Base-by-base conservation (phyloP, 2,797 vertebrate species). In the Sebastes kiyomatsui region DNA sequence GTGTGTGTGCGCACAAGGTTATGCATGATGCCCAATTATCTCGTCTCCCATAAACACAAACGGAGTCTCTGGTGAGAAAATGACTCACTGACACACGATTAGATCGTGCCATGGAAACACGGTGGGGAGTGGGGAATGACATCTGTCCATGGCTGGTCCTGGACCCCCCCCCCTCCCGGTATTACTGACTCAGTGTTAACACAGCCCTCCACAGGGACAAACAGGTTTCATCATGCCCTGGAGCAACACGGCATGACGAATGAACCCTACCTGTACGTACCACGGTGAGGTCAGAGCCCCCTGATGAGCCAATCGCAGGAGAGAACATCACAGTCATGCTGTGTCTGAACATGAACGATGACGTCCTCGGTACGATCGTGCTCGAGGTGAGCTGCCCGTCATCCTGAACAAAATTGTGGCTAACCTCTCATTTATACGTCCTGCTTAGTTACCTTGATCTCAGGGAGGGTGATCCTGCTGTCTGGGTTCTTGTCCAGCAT, bases 401-500 rank as follows among this genome's bases (percentile, higher is more conserved):
- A n/a, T 27, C 16, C 33, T 62, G 25, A 58, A 52, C 7, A 64
- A 38, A 25, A 1, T 11, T 4, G 46, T 28, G 20, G 22, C 32
- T 30, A 38, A 64, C 8, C 11, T 49, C 38, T 56, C 2, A 28
- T 35, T 61, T 28, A 46, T 46, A 11, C 9, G 6, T 18, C 25
- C 2, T 0, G n/a, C 46, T 35, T 22, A 61, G 22, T 55, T 89
- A 99, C 99, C 97, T 99, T 99, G 91, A 99, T 97, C 87, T 98
- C 97, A 8, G 98, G 96, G 81, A 99, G 94, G 30, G 96, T 97
- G 88, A 98, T 97, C 92, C 99, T 97, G 0, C 84, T 94, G 93
- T 98, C 97, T 2, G 99, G 98, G 77, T 98, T 97, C 92, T 99
- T 99, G 89, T 99, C 97, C 4, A 99, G 91, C 99, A 99, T 99